Evolutionary conservation across 37 sponge, comb jelly and placozoan species (phyloP), one percentile per base, ranked within the genome.

Genomic region (Corticium candelabrum): DNA sequence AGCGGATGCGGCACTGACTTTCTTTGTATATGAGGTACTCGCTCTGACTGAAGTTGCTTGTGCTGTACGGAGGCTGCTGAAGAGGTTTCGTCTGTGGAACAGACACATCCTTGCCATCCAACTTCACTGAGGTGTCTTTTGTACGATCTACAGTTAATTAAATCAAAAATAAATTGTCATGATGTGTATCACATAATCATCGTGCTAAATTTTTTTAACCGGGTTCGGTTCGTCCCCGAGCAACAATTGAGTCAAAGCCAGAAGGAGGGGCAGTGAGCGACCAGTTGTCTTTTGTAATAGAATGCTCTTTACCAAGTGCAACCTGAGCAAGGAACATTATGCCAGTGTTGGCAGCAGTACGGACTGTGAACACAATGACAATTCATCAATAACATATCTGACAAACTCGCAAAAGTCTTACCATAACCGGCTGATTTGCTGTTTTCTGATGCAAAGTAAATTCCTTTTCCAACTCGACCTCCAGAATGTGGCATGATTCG

Each of bases 401-500:
- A n/a, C n/a, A n/a, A n/a, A n/a, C n/a, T n/a, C n/a, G n/a, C n/a
- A n/a, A n/a, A n/a, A n/a, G n/a, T 57, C 89, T 77, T 41, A 92
- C 93, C 89, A 74, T 93, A 93, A 39, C 80, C 90, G 69, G 88
- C 88, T 36, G 94, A 93, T 71, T 90, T 93, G 77, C 85, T 85
- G 73, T 85, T 75, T 43, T 93, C 94, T n/a, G 94, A 93, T 41
- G 95, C 95, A 73, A 94, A 91, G 75, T 94, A 94, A 15, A 94
- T 94, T 30, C 95, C 93, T 74, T 67, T 81, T 1, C 95, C 95
- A 43, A 94, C 95, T 29, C 91, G 35, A 3, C 95, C 95, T 27
- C 95, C 95, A 5, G 91, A 91, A 80, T 94, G 95, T 41, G 95
- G 95, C 95, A 94, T 94, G 37, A 94, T 94, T 21, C 91, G 78